Conservation (phyloP, 2,888 invertebrate genomes). For the Epirrhoe tristata region DNA sequence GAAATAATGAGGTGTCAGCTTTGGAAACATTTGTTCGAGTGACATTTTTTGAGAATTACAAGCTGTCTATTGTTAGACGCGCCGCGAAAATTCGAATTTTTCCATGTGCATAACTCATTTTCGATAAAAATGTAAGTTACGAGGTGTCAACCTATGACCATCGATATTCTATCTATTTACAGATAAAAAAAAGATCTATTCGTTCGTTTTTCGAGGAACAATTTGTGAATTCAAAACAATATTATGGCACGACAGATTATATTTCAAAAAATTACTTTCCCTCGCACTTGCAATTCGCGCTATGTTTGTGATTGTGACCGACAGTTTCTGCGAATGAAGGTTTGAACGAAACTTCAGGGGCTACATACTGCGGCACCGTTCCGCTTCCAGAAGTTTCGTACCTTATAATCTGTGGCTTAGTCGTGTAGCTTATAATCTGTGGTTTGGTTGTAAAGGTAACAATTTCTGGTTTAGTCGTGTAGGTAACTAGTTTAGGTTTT, state of each 20-base stretch:
- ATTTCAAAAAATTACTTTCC: slow-evolving; percentile 60
- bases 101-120: too few species aligned
- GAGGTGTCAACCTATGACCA: too few species aligned
- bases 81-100: too few species aligned
- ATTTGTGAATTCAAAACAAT: slow-evolving; percentile 47
- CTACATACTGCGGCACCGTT: slow-evolving; percentile 72
- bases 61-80: too few species aligned
- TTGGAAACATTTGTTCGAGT: too few species aligned
- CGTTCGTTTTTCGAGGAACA: slow-evolving; percentile 54
- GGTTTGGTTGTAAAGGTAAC: slow-evolving; percentile 60
- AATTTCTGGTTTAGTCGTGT: slow-evolving; percentile 60
- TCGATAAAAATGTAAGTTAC: too few species aligned
- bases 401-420: slow-evolving; percentile 66
- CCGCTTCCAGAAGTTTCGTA: slow-evolving; percentile 77
- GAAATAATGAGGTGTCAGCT: too few species aligned
- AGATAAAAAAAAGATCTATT: slow-evolving; percentile 48
- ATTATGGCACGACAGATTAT: slow-evolving; percentile 66
- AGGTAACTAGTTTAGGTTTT: slow-evolving; percentile 61
- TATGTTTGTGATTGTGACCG: slow-evolving; percentile 70
- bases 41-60: too few species aligned
- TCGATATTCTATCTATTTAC: slow-evolving; percentile 68
- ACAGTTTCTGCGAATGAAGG: slow-evolving; percentile 68
- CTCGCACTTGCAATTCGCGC: slow-evolving; percentile 74
- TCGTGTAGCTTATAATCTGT: slow-evolving; percentile 60
- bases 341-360: slow-evolving; percentile 67